phyloP scores from a whole-genome alignment of 2,888 invertebrate species.

The Junonia oenone region DNA sequence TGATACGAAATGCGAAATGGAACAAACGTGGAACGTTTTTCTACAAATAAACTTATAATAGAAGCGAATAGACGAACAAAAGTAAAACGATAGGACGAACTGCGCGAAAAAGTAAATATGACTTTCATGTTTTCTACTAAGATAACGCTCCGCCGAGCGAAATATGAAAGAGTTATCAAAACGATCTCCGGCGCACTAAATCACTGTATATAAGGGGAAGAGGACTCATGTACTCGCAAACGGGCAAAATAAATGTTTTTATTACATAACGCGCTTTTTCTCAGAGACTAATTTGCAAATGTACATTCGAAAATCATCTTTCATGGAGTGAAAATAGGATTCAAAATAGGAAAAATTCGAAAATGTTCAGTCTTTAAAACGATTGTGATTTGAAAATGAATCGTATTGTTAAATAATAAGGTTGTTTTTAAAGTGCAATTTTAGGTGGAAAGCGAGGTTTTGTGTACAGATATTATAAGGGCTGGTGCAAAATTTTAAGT shows the following conservation, averaged over 20 bases:
- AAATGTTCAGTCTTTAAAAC: conserved; percentile 29
- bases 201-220: conserved; percentile 76
- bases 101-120: conserved; percentile 55
- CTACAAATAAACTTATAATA: conserved; percentile 32
- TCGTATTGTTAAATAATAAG: conserved; percentile 33
- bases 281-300: conserved; percentile 57
- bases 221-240: conserved; percentile 72
- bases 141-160: conserved; percentile 70
- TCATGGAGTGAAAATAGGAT: conserved; percentile 35
- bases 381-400: conserved; percentile 34
- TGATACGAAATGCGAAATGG: background rate
- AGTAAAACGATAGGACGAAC: conserved; percentile 40
- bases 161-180: conserved; percentile 77
- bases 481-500: conserved; percentile 74
- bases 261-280: conserved; percentile 77
- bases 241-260: conserved; percentile 79
- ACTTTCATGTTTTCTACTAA: conserved; percentile 65
- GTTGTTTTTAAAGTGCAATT: conserved; percentile 38
- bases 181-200: conserved; percentile 77
- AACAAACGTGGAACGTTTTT: background rate
- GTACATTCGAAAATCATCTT: conserved; percentile 36
- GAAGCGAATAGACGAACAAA: conserved; percentile 36
- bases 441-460: conserved; percentile 48
- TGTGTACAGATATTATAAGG: conserved; percentile 64
- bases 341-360: conserved; percentile 36